Conservation (phyloP, 1,140 invertebrate species). For the Aphelenchoides besseyi region DNA sequence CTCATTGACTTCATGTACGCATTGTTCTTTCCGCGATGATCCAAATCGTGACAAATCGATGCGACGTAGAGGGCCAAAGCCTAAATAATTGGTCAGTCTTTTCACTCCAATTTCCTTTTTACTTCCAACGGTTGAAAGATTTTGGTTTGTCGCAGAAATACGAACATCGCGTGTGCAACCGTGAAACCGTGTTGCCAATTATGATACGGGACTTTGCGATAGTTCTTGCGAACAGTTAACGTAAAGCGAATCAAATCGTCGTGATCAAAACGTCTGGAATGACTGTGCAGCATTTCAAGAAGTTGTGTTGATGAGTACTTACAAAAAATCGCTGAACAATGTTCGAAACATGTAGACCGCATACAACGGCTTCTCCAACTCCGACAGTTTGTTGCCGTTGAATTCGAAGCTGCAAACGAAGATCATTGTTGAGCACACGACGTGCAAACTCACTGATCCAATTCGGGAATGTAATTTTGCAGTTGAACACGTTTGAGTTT, state of each 20-base stretch:
- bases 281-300: not conserved
- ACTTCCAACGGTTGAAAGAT: constrained; percentile 65
- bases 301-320: constrained; percentile 21
- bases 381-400: constrained; percentile 71
- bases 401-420: constrained; percentile 70
- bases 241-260: constrained; percentile 72
- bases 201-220: constrained; percentile 72
- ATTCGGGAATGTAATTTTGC: constrained; percentile 58
- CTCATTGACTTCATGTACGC: constrained; percentile 84
- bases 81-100: constrained; percentile 68
- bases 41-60: constrained; percentile 91
- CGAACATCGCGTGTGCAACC: constrained; percentile 78
- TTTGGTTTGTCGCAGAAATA: constrained; percentile 70
- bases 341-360: constrained; percentile 77
- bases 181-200: constrained; percentile 82
- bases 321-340: constrained; percentile 70
- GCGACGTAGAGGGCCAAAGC: constrained; percentile 88
- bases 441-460: constrained; percentile 60
- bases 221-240: constrained; percentile 78
- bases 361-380: constrained; percentile 71
- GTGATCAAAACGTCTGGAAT: constrained; percentile 63
- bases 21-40: constrained; percentile 84
- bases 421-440: constrained; percentile 31
- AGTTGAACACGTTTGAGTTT: constrained; percentile 63
- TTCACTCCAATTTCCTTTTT: no score